Evolutionary conservation across 2,113 vertebrate genomes (phyloP).

Genomic region (Speoplatyrhinus poulsoni): DNA sequence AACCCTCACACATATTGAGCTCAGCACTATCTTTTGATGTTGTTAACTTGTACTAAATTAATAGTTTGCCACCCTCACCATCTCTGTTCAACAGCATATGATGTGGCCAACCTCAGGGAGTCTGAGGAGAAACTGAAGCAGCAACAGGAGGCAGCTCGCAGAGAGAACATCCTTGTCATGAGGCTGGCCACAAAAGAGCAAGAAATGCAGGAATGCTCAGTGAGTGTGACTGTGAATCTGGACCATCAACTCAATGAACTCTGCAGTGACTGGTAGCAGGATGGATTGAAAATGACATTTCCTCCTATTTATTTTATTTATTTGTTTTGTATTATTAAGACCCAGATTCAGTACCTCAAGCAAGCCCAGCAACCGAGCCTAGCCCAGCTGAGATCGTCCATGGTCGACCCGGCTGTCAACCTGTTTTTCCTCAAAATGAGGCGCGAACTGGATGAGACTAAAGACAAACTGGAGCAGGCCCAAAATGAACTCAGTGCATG

Average conservation of each 20-base stretch:
- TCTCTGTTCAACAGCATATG: conserved; percentile 81
- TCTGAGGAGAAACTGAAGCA: conserved; percentile 99
- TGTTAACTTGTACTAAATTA: background rate
- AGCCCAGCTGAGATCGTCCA: conserved; percentile 97
- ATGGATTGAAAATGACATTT: conserved; percentile 1
- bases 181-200: conserved; percentile 98
- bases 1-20: background rate
- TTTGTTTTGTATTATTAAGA: conserved; percentile 75
- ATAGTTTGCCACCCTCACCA: background rate
- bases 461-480: conserved; percentile 99
- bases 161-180: conserved; percentile 99
- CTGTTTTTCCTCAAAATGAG: conserved; percentile 99
- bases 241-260: background rate
- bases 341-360: conserved; percentile 99
- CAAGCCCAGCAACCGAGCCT: conserved; percentile 98
- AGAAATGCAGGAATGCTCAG: conserved; percentile 99
- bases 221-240: conserved; percentile 73
- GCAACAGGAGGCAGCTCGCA: conserved; percentile 96
- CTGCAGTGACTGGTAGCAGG: conserved; percentile 37
- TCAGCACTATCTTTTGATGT: conserved; percentile 5
- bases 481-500: conserved; percentile 99
- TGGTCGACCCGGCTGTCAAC: conserved; percentile 99
- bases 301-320: conserved; percentile 8
- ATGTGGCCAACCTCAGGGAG: conserved; percentile 94
- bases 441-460: conserved; percentile 99